Conservation (phyloP, 2,113 vertebrate species). For the Sciurus niger region DNA sequence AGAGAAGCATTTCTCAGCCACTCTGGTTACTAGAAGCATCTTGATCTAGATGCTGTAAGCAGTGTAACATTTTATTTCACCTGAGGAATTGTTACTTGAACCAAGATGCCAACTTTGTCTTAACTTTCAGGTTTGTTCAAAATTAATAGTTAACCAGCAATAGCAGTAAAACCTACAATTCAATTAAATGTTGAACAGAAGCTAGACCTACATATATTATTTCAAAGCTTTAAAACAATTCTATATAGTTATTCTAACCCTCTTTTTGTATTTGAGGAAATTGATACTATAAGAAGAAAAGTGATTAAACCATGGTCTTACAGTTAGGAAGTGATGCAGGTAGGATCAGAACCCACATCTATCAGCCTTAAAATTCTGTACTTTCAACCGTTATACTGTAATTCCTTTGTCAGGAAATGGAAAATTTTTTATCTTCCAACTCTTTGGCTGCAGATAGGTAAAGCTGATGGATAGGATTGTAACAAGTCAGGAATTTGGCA, state of each 20-base stretch:
- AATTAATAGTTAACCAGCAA: neutral
- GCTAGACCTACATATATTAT: neutral
- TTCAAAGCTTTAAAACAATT: conserved; percentile 21
- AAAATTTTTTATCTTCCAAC: neutral
- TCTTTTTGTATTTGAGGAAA: conserved; percentile 4
- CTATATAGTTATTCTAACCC: neutral
- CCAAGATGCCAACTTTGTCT: neutral
- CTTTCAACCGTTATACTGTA: neutral
- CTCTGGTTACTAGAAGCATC: neutral
- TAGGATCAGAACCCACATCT: neutral
- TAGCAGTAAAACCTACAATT: neutral
- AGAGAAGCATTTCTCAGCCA: conserved; percentile 5
- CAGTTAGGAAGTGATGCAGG: neutral
- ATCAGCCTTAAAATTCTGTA: conserved; percentile 6
- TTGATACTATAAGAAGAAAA: neutral
- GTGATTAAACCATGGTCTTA: conserved; percentile 11
- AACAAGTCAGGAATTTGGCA: conserved; percentile 39
- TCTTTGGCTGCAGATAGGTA: conserved; percentile 19
- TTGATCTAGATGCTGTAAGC: neutral
- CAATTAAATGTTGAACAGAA: neutral
- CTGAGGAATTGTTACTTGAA: neutral
- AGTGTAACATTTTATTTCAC: neutral
- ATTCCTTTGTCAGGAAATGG: conserved; percentile 24
- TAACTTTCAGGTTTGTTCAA: neutral
- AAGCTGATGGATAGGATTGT: conserved; percentile 57